Conservation (phyloP, 2,797 vertebrate genomes). For the Sparidentex hasta region DNA sequence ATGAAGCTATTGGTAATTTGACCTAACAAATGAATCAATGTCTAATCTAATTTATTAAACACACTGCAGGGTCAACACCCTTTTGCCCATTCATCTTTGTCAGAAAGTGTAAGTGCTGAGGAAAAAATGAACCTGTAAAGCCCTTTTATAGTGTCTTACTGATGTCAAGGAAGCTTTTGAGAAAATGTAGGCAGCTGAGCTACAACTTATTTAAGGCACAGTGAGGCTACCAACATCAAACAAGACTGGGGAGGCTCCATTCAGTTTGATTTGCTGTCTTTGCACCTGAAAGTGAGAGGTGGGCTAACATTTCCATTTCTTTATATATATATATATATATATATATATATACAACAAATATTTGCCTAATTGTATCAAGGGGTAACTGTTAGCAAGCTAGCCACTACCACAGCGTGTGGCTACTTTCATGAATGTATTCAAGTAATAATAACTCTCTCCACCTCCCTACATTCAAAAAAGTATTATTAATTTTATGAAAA, state of each 20-base stretch:
- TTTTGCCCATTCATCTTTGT: slow-evolving; percentile 69
- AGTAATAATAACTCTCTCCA: no score
- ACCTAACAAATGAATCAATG: slow-evolving; percentile 73
- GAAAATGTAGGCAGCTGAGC: slow-evolving; percentile 25
- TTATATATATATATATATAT: no score
- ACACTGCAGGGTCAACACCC: slow-evolving; percentile 65
- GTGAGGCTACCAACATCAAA: slow-evolving; percentile 12
- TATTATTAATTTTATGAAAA: no score
- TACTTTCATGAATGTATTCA: no score
- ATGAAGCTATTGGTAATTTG: slow-evolving; percentile 75
- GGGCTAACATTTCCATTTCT: slow-evolving; percentile 1
- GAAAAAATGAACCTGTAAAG: slow-evolving; percentile 29
- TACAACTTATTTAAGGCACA: slow-evolving; percentile 29
- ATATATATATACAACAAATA: no score
- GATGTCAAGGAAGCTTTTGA: slow-evolving; percentile 37
- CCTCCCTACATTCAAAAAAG: no score
- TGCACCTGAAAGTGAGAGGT: slow-evolving; percentile 1
- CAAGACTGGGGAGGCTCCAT: slow-evolving; percentile 4
- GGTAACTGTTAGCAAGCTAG: no score
- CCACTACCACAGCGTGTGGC: no score
- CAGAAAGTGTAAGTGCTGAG: slow-evolving; percentile 42
- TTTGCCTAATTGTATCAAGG: no score
- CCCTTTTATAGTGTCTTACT: slow-evolving; percentile 37
- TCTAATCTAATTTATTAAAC: slow-evolving; percentile 75
- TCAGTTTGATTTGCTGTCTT: not conserved